Conservation (phyloP, 2,113 vertebrate species). For the Notiomystis cincta region DNA sequence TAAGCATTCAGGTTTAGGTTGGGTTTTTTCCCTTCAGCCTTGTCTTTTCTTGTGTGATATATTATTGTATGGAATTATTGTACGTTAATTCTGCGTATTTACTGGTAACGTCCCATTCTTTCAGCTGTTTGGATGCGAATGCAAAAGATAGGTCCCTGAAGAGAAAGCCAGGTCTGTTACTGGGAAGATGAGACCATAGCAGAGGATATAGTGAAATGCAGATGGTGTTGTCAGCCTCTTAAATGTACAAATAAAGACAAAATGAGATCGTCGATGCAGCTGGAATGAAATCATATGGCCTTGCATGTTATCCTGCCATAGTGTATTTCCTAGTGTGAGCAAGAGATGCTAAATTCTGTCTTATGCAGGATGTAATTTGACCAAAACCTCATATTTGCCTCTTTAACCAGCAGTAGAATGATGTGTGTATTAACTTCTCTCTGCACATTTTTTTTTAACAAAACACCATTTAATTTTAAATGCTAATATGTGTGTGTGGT, state of each 20-base stretch:
- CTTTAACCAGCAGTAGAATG: conserved; percentile 25
- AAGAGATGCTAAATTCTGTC: background rate
- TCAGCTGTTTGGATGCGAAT: background rate
- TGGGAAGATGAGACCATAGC: conserved; percentile 24
- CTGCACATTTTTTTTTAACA: conserved; percentile 14
- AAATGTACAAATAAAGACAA: conserved; percentile 51
- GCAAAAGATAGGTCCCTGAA: background rate
- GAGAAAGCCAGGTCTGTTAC: conserved; percentile 15
- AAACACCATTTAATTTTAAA: conserved; percentile 71
- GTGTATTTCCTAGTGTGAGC: background rate
- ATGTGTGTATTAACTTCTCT: conserved; percentile 54
- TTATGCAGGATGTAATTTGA: background rate
- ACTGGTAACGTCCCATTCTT: conserved; percentile 19
- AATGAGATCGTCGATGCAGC: conserved; percentile 26
- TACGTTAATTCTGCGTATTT: conserved; percentile 15
- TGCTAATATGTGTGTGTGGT: conserved; percentile 67
- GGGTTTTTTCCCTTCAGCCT: background rate
- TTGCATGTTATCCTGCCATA: conserved; percentile 6
- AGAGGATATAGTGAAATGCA: conserved; percentile 35
- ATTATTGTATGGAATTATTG: conserved; percentile 30
- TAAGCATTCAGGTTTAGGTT: background rate
- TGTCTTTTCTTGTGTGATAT: conserved; percentile 36
- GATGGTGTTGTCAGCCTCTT: conserved; percentile 38
- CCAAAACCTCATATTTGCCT: background rate
- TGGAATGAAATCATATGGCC: conserved; percentile 35